Percentiles rank a stretch among this genome's conserved stretches.
Evolutionary conservation across 2,888 invertebrate species (phyloP).

Genomic region (Congeria kusceri): DNA sequence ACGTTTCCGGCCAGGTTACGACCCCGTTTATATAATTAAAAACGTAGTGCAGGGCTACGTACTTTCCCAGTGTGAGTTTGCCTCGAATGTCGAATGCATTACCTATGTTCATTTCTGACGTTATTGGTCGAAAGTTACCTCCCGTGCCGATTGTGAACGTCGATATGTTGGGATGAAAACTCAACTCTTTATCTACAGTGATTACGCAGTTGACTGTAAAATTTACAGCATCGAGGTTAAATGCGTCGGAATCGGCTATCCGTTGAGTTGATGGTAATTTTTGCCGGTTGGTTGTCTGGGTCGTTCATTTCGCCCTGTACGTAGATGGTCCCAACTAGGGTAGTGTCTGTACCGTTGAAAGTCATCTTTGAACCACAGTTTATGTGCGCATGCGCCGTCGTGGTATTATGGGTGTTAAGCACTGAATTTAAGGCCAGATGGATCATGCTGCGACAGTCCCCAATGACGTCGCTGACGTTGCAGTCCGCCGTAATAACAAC

Average conservation of each 20-base stretch:
- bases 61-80: slow-evolving; percentile 49
- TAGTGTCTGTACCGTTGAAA: not conserved
- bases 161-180: not conserved
- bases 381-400: slow-evolving; percentile 34
- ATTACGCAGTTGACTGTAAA: slow-evolving; percentile 57
- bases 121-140: slow-evolving; percentile 59
- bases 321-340: slow-evolving; percentile 13
- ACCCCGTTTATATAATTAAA: slow-evolving; percentile 51
- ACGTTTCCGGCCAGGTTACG: slow-evolving; percentile 54
- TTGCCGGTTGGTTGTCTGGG: too few relatives aligned
- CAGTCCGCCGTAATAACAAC: slow-evolving; percentile 44
- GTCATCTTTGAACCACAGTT: slow-evolving; percentile 1
- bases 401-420: slow-evolving; percentile 10
- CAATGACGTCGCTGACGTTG: slow-evolving; percentile 21
- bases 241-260: too few relatives aligned
- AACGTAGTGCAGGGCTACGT: slow-evolving; percentile 63
- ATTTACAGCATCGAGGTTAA: slow-evolving; percentile 44
- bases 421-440: slow-evolving; percentile 19
- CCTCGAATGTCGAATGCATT: slow-evolving; percentile 58
- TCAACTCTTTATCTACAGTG: slow-evolving; percentile 29
- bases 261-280: slow-evolving; percentile 15
- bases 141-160: slow-evolving; percentile 40
- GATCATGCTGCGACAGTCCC: slow-evolving; percentile 39
- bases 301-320: slow-evolving; percentile 10
- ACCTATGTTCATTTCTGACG: slow-evolving; percentile 60